Base-by-base conservation (phyloP, 2,797 vertebrate genomes). In the Austrolebias charrua region DNA sequence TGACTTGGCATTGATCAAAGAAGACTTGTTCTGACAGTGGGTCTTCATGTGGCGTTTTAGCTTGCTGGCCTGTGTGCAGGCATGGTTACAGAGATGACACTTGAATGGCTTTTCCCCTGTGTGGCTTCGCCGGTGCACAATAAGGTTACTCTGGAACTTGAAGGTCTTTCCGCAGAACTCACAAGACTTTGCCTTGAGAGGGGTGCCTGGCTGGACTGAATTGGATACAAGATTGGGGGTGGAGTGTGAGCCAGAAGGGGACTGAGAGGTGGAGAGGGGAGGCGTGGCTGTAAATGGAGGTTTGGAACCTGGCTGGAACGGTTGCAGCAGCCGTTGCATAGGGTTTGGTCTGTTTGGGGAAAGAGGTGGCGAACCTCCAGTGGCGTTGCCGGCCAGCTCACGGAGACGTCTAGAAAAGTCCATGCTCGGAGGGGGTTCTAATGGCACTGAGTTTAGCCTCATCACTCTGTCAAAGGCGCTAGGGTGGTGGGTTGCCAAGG, bases 21-120 rank as follows among this genome's bases (percentile, higher is more conserved):
- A 95, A 0, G 96, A 95, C 90, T 98, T 98, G 93, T 50, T 90
- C 92, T 96, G 96, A 92, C 95, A 95, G 90, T 98, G 97, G 0
- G 97, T 98, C 91, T 98, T 98, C 97, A 98, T 98, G 93, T 98
- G 97, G 73, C 97, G 95, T 84, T 98, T 98, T 68, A 98, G 92
- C 86, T 98, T 98, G 93, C 96, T 98, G 86, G 97, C 97, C 92
- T 98, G 97, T 4, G 96, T 98, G 91, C 97, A 98, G 56, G 97
- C 96, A 0, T 98, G 97, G 91, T 98, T 97, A 11, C 97, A 98
- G 72, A 98, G 94, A 92, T 94, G 96, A 92, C 97, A 98, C 86
- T 98, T 98, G 87, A 98, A 98, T 73, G 97, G 97, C 91, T 98
- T 98, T 89, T 98, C 96, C 66, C 96, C 96, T 0, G 97, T 98